Evolutionary conservation across 2,888 invertebrate genomes (phyloP), one percentile per base, ranked within the genome.

Genomic region (Mongoloraphidia duomilia): DNA sequence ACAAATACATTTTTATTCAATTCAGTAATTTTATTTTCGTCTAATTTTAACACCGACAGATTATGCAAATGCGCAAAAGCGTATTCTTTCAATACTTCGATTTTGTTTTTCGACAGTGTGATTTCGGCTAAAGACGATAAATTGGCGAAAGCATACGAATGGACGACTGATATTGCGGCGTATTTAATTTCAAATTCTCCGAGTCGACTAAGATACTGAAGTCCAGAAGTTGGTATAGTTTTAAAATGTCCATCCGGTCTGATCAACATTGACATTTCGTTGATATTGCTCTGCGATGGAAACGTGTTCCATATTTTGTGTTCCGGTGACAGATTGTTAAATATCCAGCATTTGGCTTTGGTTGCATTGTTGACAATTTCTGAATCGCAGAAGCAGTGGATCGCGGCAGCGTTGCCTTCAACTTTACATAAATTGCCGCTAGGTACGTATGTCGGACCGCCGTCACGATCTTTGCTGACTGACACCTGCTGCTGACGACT

Each of bases 271-370:
- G 79, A 80, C 57, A 88, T 72, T 64, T 80, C 79, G 60, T 78
- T 74, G 55, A 87, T 66, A 58, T 77, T 74, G 44, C 78, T 78
- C 65, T 88, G 87, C 35, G 82, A 80, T 17, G 76, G 73, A 65
- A 87, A 85, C 60, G 80, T 75, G 55, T 76, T 76, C 87, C 88
- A 88, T 58, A 83, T 75, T 53, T 77, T 75, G 62, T 85, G 81
- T 57, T 82, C 81, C 51, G 73, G 73, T 8, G 77, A 74, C 60
- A 83, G 74, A 41, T 79, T 79, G 57, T 77, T 79, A 66, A 85
- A 82, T 42, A 88, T 77, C 78, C 82, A 80, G 64, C 89, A 90
- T 65, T 83, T 84, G 43, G 82, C 84, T 57, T 80, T 80, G 41
- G 80, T 79, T 14, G 82, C 83, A 59, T 76, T 70, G 37, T 63